Evolutionary conservation across 2,797 vertebrate species (phyloP).

Genomic region (Florisuga fusca): DNA sequence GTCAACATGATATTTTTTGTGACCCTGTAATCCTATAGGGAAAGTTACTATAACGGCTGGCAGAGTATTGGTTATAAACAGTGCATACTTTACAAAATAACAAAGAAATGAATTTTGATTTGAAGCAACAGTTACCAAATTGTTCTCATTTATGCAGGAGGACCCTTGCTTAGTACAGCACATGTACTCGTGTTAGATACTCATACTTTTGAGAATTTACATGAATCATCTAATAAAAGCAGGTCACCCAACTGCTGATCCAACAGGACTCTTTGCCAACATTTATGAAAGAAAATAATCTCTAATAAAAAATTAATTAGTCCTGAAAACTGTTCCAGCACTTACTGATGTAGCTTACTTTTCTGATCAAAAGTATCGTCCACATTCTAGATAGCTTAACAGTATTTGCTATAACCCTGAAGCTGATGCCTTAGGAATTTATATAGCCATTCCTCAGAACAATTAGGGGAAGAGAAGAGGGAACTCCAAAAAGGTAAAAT

Average conservation of each 20-base stretch:
- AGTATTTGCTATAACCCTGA: background rate
- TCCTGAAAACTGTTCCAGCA: background rate
- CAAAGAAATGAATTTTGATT: background rate
- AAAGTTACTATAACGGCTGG: background rate
- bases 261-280: background rate
- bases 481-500: background rate
- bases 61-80: background rate
- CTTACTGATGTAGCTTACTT: background rate
- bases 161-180: background rate
- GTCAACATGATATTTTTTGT: background rate
- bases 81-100: background rate
- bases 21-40: background rate
- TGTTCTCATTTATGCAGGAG: background rate
- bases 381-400: background rate
- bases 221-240: background rate
- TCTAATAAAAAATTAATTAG: background rate
- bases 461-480: accelerated
- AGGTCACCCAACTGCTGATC: background rate
- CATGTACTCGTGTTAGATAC: background rate
- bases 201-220: background rate
- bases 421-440: background rate
- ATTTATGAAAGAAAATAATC: background rate
- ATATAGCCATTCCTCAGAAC: background rate
- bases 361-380: background rate
- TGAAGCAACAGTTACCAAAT: background rate